Conservation (phyloP, 2,888 invertebrate species). For the Endomychus coccineus region DNA sequence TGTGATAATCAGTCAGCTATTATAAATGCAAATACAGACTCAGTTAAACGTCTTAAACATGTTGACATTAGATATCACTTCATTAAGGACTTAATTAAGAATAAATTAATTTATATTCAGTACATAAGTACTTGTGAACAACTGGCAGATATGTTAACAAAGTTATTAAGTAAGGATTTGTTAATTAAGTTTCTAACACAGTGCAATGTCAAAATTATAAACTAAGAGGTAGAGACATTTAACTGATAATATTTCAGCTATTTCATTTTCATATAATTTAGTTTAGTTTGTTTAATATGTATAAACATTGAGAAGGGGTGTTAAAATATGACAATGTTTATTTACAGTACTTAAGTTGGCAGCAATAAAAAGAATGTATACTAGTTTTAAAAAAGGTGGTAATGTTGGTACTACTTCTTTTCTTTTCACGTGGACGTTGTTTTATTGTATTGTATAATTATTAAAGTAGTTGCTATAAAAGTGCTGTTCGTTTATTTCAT, state of each 20-base stretch:
- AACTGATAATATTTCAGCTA: slow-evolving; percentile 1
- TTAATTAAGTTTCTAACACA: too few species aligned
- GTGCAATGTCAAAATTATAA: background rate
- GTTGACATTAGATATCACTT: background rate
- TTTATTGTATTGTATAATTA: too few species aligned
- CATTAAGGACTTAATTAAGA: background rate
- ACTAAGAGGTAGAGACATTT: background rate
- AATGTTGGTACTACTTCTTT: too few species aligned
- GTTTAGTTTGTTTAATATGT: background rate
- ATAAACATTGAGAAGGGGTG: background rate
- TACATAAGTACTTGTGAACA: background rate
- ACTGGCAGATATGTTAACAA: background rate
- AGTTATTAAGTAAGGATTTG: background rate
- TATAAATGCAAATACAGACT: background rate
- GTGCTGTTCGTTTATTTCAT: background rate
- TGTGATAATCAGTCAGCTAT: too few species aligned
- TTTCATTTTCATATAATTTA: background rate
- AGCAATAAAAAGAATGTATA: background rate
- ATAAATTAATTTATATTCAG: background rate
- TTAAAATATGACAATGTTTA: background rate
- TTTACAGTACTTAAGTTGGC: background rate
- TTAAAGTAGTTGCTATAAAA: too few species aligned
- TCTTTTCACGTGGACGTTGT: too few species aligned
- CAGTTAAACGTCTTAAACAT: background rate
- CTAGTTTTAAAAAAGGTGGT: too few species aligned